Conservation (phyloP, 2,888 invertebrate genomes). For the Drosophila mimetica region DNA sequence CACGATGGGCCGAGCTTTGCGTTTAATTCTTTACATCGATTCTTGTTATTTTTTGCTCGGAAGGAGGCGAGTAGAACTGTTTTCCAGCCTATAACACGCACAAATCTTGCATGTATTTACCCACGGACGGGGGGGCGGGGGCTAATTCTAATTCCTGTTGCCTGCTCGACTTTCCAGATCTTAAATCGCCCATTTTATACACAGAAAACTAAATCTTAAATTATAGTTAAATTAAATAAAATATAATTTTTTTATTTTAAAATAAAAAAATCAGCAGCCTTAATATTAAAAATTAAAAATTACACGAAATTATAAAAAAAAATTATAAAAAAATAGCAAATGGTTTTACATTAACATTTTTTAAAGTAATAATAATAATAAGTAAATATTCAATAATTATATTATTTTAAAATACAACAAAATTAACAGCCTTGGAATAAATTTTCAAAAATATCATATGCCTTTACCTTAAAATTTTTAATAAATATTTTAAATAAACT, state of each 20-base stretch:
- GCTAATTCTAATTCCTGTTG: constrained; percentile 36
- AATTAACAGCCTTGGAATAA: too few relatives aligned
- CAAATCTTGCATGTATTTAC: constrained; percentile 62
- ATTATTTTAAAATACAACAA: not conserved
- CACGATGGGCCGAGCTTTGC: constrained; percentile 6
- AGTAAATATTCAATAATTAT: not conserved
- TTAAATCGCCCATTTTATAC: not conserved
- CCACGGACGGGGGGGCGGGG: constrained; percentile 26
- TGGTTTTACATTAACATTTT: too few relatives aligned
- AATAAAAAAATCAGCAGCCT: not conserved
- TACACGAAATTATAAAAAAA: too few relatives aligned
- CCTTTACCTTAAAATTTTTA: too few relatives aligned
- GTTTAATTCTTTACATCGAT: not conserved
- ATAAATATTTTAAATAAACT: too few relatives aligned
- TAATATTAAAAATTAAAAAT: too few relatives aligned
- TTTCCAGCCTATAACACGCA: constrained; percentile 53
- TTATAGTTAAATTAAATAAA: not conserved
- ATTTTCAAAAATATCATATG: too few relatives aligned
- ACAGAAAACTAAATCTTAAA: not conserved
- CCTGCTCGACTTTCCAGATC: constrained; percentile 33
- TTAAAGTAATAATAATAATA: not conserved
- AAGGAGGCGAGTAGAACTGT: constrained; percentile 12
- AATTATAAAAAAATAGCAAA: too few relatives aligned
- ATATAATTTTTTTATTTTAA: not conserved
- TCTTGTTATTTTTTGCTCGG: constrained; percentile 9